Percentiles rank a stretch among this genome's conserved stretches.
Evolutionary conservation across 2,113 vertebrate genomes (phyloP).

Genomic region (Capreolus pygargus): DNA sequence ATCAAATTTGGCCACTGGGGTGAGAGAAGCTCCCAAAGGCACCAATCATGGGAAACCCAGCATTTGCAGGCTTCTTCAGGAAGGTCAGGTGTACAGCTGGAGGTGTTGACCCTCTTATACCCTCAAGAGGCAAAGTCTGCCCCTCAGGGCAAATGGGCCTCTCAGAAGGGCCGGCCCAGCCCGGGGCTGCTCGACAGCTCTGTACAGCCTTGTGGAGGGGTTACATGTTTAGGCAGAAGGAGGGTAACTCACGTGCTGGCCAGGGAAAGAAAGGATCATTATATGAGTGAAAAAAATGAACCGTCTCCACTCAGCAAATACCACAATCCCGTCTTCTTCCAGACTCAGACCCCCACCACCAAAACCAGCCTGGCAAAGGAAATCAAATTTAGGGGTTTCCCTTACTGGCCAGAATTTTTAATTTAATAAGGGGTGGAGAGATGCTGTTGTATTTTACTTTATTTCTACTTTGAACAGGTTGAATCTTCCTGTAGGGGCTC

Average conservation of each 20-base stretch:
- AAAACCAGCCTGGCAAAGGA: slow-evolving; percentile 76
- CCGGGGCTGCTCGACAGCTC: slow-evolving; percentile 66
- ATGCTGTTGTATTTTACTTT: slow-evolving; percentile 58
- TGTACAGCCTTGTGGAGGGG: slow-evolving; percentile 77
- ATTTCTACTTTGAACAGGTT: slow-evolving; percentile 78
- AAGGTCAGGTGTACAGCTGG: background rate
- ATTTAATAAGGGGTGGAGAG: slow-evolving; percentile 79
- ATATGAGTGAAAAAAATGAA: slow-evolving; percentile 78
- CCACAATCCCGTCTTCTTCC: slow-evolving; percentile 81
- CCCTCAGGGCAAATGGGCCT: background rate
- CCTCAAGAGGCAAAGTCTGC: slow-evolving; percentile 41
- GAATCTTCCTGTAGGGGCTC: slow-evolving; percentile 63
- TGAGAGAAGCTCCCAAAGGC: slow-evolving; percentile 16
- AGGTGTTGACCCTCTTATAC: slow-evolving; percentile 23
- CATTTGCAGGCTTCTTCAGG: background rate
- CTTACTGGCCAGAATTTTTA: slow-evolving; percentile 69
- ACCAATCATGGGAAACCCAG: background rate
- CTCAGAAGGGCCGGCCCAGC: slow-evolving; percentile 11
- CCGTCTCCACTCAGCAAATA: slow-evolving; percentile 75
- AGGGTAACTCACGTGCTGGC: slow-evolving; percentile 83
- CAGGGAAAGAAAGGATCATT: slow-evolving; percentile 85
- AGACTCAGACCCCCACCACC: slow-evolving; percentile 40
- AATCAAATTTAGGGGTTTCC: slow-evolving; percentile 76
- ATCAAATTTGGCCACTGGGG: slow-evolving; percentile 20
- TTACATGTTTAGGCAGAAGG: slow-evolving; percentile 79